These are phyloP conservation scores for Drosophila truncata DNA, from an alignment of 1,140 invertebrate genomes.

Conservation along the genomic window DNA sequence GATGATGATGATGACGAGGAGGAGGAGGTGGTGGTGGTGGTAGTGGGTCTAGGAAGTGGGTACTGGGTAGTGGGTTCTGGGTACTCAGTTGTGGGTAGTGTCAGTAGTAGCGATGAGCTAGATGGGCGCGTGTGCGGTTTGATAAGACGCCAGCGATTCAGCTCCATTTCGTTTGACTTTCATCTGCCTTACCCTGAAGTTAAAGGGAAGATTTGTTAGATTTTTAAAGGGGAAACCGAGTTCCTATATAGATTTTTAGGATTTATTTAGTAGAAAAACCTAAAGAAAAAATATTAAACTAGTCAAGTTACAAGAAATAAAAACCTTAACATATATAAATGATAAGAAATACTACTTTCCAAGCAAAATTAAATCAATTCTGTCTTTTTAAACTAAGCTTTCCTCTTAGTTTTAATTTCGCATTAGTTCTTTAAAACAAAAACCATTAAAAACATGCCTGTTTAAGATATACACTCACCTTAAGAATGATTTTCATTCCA, in stretches of 20 bases:
- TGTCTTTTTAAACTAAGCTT: not conserved
- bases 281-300: not conserved
- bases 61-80: not conserved
- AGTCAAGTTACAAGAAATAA: not conserved
- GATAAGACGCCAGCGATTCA: conserved; percentile 65
- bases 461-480: not conserved
- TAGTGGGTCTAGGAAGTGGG: not conserved
- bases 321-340: not conserved
- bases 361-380: not conserved
- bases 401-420: rapidly evolving
- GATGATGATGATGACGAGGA: conserved; percentile 22
- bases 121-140: conserved; percentile 77
- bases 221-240: conserved; percentile 6
- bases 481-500: not conserved
- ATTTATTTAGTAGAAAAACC: not conserved
- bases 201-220: conserved; percentile 1
- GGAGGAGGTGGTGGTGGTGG: conserved; percentile 1
- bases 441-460: too few species aligned
- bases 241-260: too few species aligned
- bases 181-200: conserved; percentile 12
- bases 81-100: not conserved
- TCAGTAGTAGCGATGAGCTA: conserved; percentile 18
- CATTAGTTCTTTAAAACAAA: not conserved
- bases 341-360: not conserved
- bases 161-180: conserved; percentile 53